phyloP scores from a whole-genome alignment of 64 coral and sea anemone species.

The Montipora sp. region DNA sequence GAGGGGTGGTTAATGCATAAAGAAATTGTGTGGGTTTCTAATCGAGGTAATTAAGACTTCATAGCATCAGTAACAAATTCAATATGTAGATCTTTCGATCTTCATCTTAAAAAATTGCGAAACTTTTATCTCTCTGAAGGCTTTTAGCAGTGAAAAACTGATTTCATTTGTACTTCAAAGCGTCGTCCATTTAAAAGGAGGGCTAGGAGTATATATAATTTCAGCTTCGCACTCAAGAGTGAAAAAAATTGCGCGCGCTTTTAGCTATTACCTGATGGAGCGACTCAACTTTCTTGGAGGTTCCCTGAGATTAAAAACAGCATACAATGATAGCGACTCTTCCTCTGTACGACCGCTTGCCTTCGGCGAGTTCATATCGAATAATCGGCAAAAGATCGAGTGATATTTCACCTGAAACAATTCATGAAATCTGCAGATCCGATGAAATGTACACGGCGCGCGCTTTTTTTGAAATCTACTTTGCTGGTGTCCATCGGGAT shows the following conservation, averaged over 20 bases:
- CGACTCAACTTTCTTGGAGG: conserved; percentile 49
- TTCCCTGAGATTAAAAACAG: conserved; percentile 60
- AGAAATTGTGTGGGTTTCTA: no score
- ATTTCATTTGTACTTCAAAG: not conserved
- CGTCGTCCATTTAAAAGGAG: no score
- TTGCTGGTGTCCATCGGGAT: conserved; percentile 2
- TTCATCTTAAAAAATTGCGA: no score
- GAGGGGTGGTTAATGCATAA: no score
- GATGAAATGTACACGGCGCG: not conserved
- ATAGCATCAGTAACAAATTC: no score
- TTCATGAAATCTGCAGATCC: conserved; percentile 5
- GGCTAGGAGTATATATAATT: no score
- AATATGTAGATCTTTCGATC: no score
- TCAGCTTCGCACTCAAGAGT: no score
- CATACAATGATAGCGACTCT: conserved; percentile 25
- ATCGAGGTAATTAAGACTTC: no score
- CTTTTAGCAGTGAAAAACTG: not conserved
- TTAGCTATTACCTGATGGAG: not conserved
- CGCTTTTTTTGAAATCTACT: conserved; percentile 3
- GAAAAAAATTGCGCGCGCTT: no score
- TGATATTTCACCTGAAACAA: not conserved
- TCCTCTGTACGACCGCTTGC: not conserved
- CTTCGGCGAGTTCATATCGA: conserved; percentile 57
- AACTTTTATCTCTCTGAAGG: no score
- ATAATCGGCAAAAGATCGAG: conserved; percentile 63